Base-by-base conservation (phyloP, 2,113 vertebrate species). In the Hypomesus transpacificus region DNA sequence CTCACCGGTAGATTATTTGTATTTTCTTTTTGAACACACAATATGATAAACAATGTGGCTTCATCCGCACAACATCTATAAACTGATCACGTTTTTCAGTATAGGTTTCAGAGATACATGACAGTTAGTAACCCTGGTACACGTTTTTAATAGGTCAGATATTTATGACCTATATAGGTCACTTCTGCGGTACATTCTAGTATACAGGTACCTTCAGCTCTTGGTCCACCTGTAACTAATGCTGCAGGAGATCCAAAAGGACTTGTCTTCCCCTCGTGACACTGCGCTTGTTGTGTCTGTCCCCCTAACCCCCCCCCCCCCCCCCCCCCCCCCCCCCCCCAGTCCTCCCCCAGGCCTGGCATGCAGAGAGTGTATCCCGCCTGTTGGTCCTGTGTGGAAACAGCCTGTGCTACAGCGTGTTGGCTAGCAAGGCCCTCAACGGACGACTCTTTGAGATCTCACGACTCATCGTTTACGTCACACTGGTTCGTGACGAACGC, bases 371-470 rank as follows among this genome's bases (percentile, higher is more conserved):
- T 67, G 89, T 91, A 1, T 95, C 93, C 16, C 93, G 93, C 21
- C 92, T 98, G 21, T 90, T 98, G 28, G 90, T 96, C 14, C 89
- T 95, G 20, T 94, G 94, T 2, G 96, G 95, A 14, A 95, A 90
- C 75, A 89, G 51, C 66, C 86, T 97, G 66, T 96, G 95, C 87
- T 96, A 94, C 86, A 91, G 85, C 0, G 89, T 95, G 75, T 82
- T 97, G 89, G 93, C 93, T 75, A 95, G 91, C 75, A 96, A 94
- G 83, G 94, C 93, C 64, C 77, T 94, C 14, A 95, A 89, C 0
- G 91, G 95, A 53, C 80, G 91, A 1, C 71, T 90, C 0, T 2
- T 63, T 0, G 94, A 96, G 75, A 68, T 94, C 66, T 93, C 93
- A 65, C 93, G 81, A 51, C 86, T 96, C 52, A 66, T 94, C 2